phyloP scores from a whole-genome alignment of 53 echinoderm and acorn worm species.

The Stichopus horrens region DNA sequence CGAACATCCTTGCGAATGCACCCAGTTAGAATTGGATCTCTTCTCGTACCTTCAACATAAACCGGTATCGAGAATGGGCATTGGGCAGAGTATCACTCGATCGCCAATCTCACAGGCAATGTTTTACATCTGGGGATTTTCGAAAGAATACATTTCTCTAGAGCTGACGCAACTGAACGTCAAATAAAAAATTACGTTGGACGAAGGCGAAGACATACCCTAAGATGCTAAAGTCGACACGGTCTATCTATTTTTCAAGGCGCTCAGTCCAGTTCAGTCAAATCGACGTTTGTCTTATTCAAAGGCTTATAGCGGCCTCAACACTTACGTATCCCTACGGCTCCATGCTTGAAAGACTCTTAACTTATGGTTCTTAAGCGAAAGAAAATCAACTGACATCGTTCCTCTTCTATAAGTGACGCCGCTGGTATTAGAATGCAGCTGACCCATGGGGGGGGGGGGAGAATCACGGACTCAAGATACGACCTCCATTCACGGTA shows the following conservation, averaged over 20 bases:
- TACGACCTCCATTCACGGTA: slow-evolving; percentile 20
- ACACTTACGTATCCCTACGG: slow-evolving; percentile 61
- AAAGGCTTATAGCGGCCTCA: slow-evolving; percentile 57
- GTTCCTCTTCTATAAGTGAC: slow-evolving; percentile 61
- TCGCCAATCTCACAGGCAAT: slow-evolving; percentile 50
- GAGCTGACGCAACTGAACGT: slow-evolving; percentile 56
- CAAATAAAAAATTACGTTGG: slow-evolving; percentile 44
- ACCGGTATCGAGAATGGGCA: too few species aligned
- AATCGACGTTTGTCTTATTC: slow-evolving; percentile 67
- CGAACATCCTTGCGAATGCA: slow-evolving; percentile 69
- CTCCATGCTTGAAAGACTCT: slow-evolving; percentile 60
- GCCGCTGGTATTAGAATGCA: slow-evolving; percentile 49
- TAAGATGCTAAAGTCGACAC: slow-evolving; percentile 56
- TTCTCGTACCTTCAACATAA: too few species aligned
- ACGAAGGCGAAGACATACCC: slow-evolving; percentile 51
- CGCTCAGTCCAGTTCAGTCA: slow-evolving; percentile 67
- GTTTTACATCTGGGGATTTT: slow-evolving; percentile 53
- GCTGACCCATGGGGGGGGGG: slow-evolving; percentile 48
- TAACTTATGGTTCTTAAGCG: slow-evolving; percentile 59
- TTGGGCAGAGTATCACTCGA: slow-evolving; percentile 63
- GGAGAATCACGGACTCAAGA: slow-evolving; percentile 41
- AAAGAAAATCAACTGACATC: slow-evolving; percentile 57
- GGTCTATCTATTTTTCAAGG: slow-evolving; percentile 60
- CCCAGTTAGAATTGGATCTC: slow-evolving; percentile 53
- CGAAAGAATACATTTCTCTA: slow-evolving; percentile 56